Conservation (phyloP, 2,888 invertebrate genomes). For the Trypoxylon attenuatum region DNA sequence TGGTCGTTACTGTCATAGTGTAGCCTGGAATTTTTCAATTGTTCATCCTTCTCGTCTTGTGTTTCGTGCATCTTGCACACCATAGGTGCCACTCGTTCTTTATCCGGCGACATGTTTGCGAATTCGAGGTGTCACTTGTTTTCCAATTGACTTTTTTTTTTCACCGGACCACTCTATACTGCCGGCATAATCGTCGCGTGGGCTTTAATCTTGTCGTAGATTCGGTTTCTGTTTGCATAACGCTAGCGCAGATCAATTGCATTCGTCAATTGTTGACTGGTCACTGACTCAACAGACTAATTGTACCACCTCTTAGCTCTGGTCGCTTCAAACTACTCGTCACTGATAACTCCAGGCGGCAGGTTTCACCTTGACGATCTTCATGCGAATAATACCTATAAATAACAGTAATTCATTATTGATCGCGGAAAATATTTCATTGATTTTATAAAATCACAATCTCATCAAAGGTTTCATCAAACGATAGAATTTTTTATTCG, state of each 20-base stretch:
- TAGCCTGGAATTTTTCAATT: conserved; percentile 10
- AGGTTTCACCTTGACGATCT: neutral
- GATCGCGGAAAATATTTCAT: too few relatives aligned
- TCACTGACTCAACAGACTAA: too few relatives aligned
- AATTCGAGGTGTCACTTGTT: too few relatives aligned
- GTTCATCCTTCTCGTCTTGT: neutral
- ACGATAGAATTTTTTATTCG: too few relatives aligned
- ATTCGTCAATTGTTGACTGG: neutral
- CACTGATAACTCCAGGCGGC: too few relatives aligned
- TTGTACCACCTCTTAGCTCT: too few relatives aligned
- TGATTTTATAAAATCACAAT: too few relatives aligned
- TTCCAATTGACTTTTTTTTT: neutral
- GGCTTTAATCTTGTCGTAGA: neutral
- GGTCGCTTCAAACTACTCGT: too few relatives aligned
- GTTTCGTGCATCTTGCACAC: conserved; percentile 12
- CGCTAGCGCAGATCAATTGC: neutral
- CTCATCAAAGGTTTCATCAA: too few relatives aligned
- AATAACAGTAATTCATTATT: too few relatives aligned
- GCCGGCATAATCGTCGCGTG: neutral
- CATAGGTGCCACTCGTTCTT: conserved; percentile 38
- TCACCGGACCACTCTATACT: neutral
- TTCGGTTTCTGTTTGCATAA: neutral
- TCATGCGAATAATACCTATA: too few relatives aligned
- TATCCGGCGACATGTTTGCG: conserved; percentile 53
- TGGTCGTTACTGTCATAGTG: conserved; percentile 11